Base-by-base conservation (phyloP, 2,113 vertebrate genomes). In the Rhineura floridana region DNA sequence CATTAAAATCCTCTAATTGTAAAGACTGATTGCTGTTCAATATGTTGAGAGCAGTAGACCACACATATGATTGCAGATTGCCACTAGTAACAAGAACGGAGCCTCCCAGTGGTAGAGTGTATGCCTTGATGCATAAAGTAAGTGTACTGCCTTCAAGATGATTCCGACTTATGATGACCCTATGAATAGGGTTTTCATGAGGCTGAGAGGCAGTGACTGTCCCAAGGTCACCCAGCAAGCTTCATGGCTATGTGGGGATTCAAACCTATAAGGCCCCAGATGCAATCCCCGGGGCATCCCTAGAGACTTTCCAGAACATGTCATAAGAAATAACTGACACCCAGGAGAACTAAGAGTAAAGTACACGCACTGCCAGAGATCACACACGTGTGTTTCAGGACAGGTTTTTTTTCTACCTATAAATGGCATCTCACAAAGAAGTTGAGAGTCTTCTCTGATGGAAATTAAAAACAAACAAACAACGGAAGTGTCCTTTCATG, bases 401-500 rank as follows among this genome's bases (percentile, higher is more conserved):
- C 21, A 62, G n/a, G 3, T 1, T 44, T 42, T 91, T 90, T 50
- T 87, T 85, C 19, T 17, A 30, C 0, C 1, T 62, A 33, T 42
- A 48, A 84, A 13, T 86, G 48, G 63, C 10, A 93, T 28, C 25
- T 19, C n/a, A n/a, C n/a, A 59, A 81, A 6, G 67, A 73, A 62
- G 11, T 84, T 76, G 7, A n/a, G 42, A 78, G 86, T 84, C 17
- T 86, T 89, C 30, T 2, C 13, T 19, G 50, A 25, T 36, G 63
- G 19, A 33, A 0, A 25, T 55, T 65, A 65, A 25, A 21, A 30
- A 5, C 21, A 25, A 65, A 21, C 23, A 65, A 65, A n/a, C n/a
- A n/a, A n/a, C n/a, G n/a, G n/a, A 88, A 50, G 42, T 11, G 42
- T 82, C 88, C 88, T 92, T 91, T 73, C 77, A 30, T 17, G 5